These are phyloP conservation scores for Bucorvus abyssinicus DNA, from an alignment of 2,797 vertebrate genomes.

Conservation along the genomic window DNA sequence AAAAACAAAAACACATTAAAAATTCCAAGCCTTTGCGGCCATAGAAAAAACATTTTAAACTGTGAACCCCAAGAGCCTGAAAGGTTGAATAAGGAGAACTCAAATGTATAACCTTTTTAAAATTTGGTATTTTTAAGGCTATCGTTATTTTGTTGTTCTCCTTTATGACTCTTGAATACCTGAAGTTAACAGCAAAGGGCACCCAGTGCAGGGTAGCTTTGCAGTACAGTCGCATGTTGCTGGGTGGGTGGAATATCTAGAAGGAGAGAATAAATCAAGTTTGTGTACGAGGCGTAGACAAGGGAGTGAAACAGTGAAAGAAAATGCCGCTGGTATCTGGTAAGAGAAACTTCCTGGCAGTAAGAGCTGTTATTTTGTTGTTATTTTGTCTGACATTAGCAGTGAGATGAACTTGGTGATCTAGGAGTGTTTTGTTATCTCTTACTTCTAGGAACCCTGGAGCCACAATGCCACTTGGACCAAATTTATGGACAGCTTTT, in stretches of 20 bases:
- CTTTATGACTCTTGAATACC: neutral
- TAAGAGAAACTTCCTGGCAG: conserved; percentile 50
- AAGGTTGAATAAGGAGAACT: neutral
- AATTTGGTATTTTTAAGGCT: neutral
- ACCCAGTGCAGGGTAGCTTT: neutral
- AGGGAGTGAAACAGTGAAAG: neutral
- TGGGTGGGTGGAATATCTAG: neutral
- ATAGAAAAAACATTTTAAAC: neutral
- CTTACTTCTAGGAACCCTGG: conserved; percentile 65
- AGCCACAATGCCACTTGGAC: conserved; percentile 56
- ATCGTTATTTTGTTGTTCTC: neutral
- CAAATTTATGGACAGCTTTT: conserved; percentile 46
- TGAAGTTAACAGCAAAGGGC: neutral
- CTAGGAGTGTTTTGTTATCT: conserved; percentile 62
- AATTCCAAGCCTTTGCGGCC: neutral
- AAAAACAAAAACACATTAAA: neutral
- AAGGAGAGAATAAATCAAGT: neutral
- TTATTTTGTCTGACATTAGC: conserved; percentile 64
- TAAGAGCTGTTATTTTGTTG: conserved; percentile 56
- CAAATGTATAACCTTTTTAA: neutral
- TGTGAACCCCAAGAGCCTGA: neutral
- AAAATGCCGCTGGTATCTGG: conserved; percentile 14
- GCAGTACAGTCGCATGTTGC: fast-evolving
- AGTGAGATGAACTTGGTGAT: conserved; percentile 50
- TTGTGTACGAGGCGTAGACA: fast-evolving